A percentile compares a stretch with the other conserved stretches of the same genome.
These are phyloP conservation scores for Linnaemya tessellans DNA, from an alignment of 2,888 invertebrate genomes.

Conservation along the genomic window DNA sequence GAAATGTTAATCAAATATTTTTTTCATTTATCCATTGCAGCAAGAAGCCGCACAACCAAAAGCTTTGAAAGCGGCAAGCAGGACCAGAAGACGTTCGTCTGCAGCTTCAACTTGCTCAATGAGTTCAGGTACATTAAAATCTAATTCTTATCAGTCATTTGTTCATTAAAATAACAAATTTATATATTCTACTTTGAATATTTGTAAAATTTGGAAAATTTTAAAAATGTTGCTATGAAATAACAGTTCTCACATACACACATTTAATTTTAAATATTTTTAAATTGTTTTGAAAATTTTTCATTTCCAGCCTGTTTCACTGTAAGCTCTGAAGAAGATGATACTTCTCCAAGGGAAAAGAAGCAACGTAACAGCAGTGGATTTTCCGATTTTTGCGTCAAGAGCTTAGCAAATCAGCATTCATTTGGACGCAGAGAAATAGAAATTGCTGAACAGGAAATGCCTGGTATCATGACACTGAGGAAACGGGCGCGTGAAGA, in stretches of 20 bases:
- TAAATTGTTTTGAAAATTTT: background rate
- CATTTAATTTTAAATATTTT: background rate
- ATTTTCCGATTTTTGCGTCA: conserved; percentile 94
- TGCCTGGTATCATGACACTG: conserved; percentile 98
- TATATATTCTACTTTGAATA: background rate
- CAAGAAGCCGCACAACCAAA: conserved; percentile 84
- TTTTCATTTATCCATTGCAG: conserved; percentile 44
- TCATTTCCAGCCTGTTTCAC: conserved; percentile 79
- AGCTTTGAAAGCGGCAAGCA: conserved; percentile 91
- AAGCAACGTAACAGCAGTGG: conserved; percentile 93
- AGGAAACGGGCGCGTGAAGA: conserved; percentile 95
- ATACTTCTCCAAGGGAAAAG: conserved; percentile 95
- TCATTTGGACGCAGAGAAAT: conserved; percentile 97
- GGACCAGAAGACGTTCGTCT: conserved; percentile 90
- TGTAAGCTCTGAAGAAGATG: conserved; percentile 96
- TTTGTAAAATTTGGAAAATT: background rate
- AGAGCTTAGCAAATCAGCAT: conserved; percentile 92
- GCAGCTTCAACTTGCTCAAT: conserved; percentile 97
- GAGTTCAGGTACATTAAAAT: conserved; percentile 89
- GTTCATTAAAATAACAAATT: too few species aligned
- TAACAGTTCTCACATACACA: too few species aligned
- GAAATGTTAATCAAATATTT: background rate
- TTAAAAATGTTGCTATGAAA: too few species aligned
- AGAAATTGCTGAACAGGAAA: conserved; percentile 98
- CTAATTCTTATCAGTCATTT: too few species aligned